A percentile compares a stretch with the other conserved stretches of the same genome.
Conservation (phyloP, 2,113 vertebrate species). For the Oncorhynchus gorbuscha region DNA sequence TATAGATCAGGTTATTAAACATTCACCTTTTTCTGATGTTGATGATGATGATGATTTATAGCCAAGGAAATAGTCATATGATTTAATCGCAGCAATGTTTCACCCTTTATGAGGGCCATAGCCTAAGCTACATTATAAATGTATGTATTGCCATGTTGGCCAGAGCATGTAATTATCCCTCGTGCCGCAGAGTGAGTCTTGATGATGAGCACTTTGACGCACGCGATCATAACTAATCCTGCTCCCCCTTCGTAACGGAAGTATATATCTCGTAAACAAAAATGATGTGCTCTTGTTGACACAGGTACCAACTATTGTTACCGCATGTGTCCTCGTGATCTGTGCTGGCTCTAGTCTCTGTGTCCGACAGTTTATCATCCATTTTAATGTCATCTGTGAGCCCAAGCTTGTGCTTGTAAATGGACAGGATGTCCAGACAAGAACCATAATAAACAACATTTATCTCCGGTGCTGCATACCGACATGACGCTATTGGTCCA, state of each 20-base stretch:
- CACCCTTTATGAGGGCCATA: not conserved
- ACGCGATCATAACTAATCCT: not conserved
- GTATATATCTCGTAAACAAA: too few relatives aligned
- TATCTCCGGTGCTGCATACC: not conserved
- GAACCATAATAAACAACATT: not conserved
- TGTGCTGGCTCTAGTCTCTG: not conserved
- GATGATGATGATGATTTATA: not conserved
- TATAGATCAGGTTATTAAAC: not conserved
- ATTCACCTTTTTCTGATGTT: not conserved
- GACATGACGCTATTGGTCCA: not conserved
- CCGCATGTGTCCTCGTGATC: not conserved
- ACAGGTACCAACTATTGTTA: not conserved
- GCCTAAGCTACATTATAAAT: not conserved
- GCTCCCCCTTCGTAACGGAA: too few relatives aligned
- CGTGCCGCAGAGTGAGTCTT: not conserved
- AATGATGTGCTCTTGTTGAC: too few relatives aligned
- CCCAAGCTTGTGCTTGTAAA: not conserved
- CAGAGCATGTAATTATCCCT: not conserved
- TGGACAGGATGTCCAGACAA: not conserved
- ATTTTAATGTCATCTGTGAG: not conserved
- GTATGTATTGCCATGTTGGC: not conserved
- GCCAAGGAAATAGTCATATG: not conserved
- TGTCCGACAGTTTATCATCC: not conserved
- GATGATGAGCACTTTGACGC: not conserved
- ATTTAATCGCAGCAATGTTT: not conserved